phyloP scores from a whole-genome alignment of 1,140 invertebrate genomes.

The Drosophila lowei region DNA sequence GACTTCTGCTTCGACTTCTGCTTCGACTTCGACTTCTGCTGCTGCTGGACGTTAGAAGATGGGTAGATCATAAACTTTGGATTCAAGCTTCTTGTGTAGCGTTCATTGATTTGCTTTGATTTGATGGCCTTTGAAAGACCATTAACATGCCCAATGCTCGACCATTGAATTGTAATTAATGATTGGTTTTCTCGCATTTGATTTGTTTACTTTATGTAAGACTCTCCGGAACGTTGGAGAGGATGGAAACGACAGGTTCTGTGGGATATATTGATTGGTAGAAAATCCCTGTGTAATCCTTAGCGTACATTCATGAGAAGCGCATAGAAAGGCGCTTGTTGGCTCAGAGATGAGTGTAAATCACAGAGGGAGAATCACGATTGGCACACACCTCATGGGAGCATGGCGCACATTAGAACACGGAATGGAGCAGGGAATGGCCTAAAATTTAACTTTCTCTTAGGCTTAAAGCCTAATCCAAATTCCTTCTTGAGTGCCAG shows the following conservation, averaged over 20 bases:
- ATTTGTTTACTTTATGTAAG: background rate
- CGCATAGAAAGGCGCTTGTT: slow-evolving; percentile 1
- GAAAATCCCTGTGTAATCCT: slow-evolving; percentile 7
- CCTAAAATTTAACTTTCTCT: slow-evolving; percentile 26
- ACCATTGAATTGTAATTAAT: slow-evolving; percentile 50
- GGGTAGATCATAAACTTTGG: slow-evolving; percentile 64
- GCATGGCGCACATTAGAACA: too few species aligned
- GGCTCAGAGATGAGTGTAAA: background rate
- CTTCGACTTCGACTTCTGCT: too few species aligned
- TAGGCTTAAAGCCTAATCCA: slow-evolving; percentile 18
- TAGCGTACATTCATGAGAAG: slow-evolving; percentile 7
- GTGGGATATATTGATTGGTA: slow-evolving; percentile 6
- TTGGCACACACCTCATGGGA: slow-evolving; percentile 27
- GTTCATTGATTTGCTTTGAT: slow-evolving; percentile 37
- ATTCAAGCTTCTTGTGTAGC: slow-evolving; percentile 6
- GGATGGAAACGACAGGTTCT: slow-evolving; percentile 26
- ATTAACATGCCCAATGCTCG: slow-evolving; percentile 38
- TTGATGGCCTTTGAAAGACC: slow-evolving; percentile 46
- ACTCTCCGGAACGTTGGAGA: slow-evolving; percentile 2
- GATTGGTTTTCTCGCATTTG: slow-evolving; percentile 34
- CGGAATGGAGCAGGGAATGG: background rate
- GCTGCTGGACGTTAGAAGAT: slow-evolving; percentile 12
- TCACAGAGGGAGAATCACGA: slow-evolving; percentile 16
- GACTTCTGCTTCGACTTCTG: too few species aligned
- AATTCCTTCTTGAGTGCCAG: slow-evolving; percentile 29